A percentile compares a stretch with the other conserved stretches of the same genome.
phyloP scores from a whole-genome alignment of 2,113 vertebrate species.

The Motacilla tschutschensis region DNA sequence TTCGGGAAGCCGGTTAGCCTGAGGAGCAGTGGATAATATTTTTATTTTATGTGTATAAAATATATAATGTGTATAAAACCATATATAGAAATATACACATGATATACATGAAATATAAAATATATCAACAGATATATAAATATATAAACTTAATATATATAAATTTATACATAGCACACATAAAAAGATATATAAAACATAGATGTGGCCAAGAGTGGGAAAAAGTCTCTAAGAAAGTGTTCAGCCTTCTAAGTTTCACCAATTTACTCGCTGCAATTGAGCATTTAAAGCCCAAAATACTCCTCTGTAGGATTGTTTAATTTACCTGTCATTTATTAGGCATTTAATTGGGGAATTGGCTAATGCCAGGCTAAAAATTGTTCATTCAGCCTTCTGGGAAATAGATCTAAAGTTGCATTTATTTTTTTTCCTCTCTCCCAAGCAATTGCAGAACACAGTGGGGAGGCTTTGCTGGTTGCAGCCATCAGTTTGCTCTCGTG shows the following conservation, averaged over 20 bases:
- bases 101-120: not conserved
- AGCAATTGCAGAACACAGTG: not conserved
- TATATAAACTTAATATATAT: not conserved
- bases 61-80: fast-evolving
- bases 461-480: not conserved
- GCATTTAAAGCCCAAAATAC: not conserved
- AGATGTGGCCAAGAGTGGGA: not conserved
- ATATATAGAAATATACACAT: not conserved
- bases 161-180: not conserved
- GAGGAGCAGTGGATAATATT: not conserved
- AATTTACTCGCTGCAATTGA: not conserved
- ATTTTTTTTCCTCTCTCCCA: not conserved
- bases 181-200: not conserved
- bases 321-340: not conserved
- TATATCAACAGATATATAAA: not conserved
- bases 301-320: not conserved
- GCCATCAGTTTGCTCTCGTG: not conserved
- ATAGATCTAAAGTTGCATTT: not conserved
- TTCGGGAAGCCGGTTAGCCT: not conserved
- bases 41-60: not conserved
- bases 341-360: not conserved
- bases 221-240: not conserved
- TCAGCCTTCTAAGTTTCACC: not conserved
- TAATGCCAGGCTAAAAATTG: not conserved
- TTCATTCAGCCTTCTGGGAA: not conserved